Conservation (phyloP, 2,888 invertebrate species). For the Abrostola tripartita region DNA sequence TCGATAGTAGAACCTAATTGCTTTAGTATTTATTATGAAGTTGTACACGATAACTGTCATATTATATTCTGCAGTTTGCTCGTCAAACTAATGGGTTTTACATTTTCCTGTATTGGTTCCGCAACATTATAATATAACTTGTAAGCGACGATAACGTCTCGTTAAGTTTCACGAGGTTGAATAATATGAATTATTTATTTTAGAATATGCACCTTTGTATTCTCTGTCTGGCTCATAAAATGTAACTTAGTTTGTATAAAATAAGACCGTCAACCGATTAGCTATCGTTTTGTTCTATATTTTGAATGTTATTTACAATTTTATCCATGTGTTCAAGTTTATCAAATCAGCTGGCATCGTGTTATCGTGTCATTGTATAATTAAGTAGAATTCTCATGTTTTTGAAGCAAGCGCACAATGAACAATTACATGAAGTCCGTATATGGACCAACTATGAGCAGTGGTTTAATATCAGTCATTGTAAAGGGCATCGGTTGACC, state of each 20-base stretch:
- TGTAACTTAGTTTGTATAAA: constrained; percentile 8
- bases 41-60: constrained; percentile 31
- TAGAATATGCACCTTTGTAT: constrained; percentile 2
- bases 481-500: constrained; percentile 55
- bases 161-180: background rate
- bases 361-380: constrained; percentile 17
- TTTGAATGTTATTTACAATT: constrained; percentile 14
- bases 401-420: constrained; percentile 23
- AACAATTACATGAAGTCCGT: constrained; percentile 20
- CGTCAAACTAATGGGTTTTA: background rate
- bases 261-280: constrained; percentile 23
- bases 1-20: constrained; percentile 46
- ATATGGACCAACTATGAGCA: constrained; percentile 21
- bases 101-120: constrained; percentile 18
- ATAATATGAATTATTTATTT: background rate
- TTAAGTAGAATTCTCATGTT: constrained; percentile 19
- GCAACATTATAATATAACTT: background rate
- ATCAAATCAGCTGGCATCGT: constrained; percentile 38
- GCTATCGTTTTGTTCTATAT: constrained; percentile 7
- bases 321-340: constrained; percentile 12
- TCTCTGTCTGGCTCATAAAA: constrained; percentile 1
- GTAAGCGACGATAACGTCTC: background rate
- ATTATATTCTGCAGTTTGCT: constrained; percentile 5
- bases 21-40: constrained; percentile 37
- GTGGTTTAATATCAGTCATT: constrained; percentile 21